Base-by-base conservation (phyloP, 2,797 vertebrate genomes). In the Phylloscopus collybita region DNA sequence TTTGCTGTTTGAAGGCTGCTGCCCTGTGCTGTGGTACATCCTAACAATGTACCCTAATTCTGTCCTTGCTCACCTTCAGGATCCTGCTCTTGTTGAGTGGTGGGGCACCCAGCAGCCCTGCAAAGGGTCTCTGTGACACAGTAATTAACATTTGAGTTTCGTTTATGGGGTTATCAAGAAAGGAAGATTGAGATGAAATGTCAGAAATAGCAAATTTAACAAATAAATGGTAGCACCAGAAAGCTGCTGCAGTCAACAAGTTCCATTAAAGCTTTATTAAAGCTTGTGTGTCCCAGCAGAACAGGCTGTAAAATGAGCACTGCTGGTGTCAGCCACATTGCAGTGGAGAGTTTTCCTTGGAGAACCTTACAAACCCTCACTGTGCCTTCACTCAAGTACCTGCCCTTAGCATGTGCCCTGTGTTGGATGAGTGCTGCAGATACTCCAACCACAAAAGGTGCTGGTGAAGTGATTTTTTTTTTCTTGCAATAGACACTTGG, bases 271-370 rank as follows among this genome's bases (percentile, higher is more conserved):
- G n/a, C 67, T 25, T 0, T 2, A 1, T 62, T 42, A 59, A 67
- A 90, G n/a, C 67, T 25, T 0, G 0, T 21, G 6, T 65, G 10
- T 72, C 23, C 62, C 60, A 18, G 45, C 21, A 10, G 19, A 16
- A 5, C 13, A 19, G 26, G 11, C 6, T 73, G 53, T 36, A 13
- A 42, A 82, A 76, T n/a, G 67, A 86, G 25, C 25, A 1, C 13
- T 66, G 1, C 8, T 60, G 61, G 9, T 54, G 36, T 42, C 50
- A 17, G 72, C 36, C 71, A 42, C 3, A 0, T 4, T 56, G 26
- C 15, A 45, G 8, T 30, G 51, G 44, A 12, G 23, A 13, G 21
- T 27, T 79, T 88, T 93, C 75, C 34, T 91, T 92, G 65, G 50
- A 29, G 15, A 14, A 13, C 59, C 85, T 45, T 18, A 4, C 21